phyloP scores from a whole-genome alignment of 2,888 invertebrate genomes.

The Anthophora plumipes region DNA sequence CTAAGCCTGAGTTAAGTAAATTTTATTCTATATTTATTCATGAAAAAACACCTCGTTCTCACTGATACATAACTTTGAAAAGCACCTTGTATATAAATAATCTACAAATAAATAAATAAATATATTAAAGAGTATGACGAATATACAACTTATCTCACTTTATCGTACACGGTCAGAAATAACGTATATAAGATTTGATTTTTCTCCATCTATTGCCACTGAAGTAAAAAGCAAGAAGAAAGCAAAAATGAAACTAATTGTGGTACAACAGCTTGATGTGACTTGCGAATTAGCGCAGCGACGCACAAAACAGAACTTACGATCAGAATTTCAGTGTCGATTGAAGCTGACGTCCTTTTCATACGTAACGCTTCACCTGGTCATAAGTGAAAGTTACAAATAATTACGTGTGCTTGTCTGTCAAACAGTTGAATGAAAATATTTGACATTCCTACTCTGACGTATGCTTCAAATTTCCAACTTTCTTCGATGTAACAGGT shows the following conservation, averaged over 20 bases:
- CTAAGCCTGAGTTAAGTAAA: too few relatives aligned
- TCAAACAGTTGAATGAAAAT: not conserved
- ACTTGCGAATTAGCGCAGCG: slow-evolving; percentile 44
- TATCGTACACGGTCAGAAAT: too few relatives aligned
- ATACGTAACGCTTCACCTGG: not conserved
- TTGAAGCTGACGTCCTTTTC: slow-evolving; percentile 13
- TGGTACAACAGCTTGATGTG: slow-evolving; percentile 34
- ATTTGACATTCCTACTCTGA: not conserved
- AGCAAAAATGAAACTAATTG: slow-evolving; percentile 13
- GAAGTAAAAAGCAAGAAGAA: too few relatives aligned
- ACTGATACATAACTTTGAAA: too few relatives aligned
- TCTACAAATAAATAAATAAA: too few relatives aligned
- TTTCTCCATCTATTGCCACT: too few relatives aligned
- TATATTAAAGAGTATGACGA: too few relatives aligned
- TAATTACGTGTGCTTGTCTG: not conserved
- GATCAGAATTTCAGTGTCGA: slow-evolving; percentile 45
- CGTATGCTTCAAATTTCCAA: not conserved
- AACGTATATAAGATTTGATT: too few relatives aligned
- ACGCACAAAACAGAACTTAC: slow-evolving; percentile 59
- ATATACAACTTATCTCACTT: too few relatives aligned
- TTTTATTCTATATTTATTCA: too few relatives aligned
- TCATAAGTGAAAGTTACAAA: not conserved
- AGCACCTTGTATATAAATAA: too few relatives aligned
- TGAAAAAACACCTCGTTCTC: too few relatives aligned
- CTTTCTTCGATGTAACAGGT: not conserved